Evolutionary conservation across 2,113 vertebrate genomes (phyloP).

Genomic region (Serinus canaria): DNA sequence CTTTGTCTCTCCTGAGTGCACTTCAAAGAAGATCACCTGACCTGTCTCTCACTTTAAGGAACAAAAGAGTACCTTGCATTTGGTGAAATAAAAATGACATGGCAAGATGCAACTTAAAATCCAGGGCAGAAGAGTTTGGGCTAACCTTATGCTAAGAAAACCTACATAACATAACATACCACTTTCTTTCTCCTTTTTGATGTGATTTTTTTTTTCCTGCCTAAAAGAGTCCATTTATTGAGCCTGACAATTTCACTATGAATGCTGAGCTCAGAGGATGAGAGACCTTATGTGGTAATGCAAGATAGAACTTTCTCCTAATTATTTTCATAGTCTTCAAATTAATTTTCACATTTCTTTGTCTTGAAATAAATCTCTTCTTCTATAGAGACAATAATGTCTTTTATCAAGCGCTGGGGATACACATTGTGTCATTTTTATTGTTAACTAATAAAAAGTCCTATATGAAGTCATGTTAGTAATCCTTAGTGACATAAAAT

Average conservation of each 20-base stretch:
- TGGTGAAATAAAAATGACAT: background rate
- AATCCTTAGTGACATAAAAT: background rate
- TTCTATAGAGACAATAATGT: background rate
- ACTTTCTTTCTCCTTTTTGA: background rate
- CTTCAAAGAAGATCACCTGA: constrained; percentile 38
- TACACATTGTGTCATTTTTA: background rate
- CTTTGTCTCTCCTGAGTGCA: background rate
- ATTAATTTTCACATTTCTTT: background rate
- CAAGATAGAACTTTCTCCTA: background rate
- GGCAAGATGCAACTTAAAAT: background rate
- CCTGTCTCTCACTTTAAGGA: constrained; percentile 26
- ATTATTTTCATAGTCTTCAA: background rate
- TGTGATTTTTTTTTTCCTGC: background rate
- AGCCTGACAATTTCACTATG: background rate
- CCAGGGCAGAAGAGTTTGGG: background rate
- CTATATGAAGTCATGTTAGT: background rate
- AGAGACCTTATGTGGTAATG: background rate
- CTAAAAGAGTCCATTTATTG: background rate
- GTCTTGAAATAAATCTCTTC: background rate
- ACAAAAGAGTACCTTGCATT: background rate
- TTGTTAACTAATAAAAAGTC: background rate
- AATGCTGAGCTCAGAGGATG: background rate
- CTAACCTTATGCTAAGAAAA: background rate
- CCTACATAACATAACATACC: background rate
- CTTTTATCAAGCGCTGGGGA: background rate